Evolutionary conservation across 2,797 vertebrate species (phyloP).

Genomic region (Podarcis siculus): DNA sequence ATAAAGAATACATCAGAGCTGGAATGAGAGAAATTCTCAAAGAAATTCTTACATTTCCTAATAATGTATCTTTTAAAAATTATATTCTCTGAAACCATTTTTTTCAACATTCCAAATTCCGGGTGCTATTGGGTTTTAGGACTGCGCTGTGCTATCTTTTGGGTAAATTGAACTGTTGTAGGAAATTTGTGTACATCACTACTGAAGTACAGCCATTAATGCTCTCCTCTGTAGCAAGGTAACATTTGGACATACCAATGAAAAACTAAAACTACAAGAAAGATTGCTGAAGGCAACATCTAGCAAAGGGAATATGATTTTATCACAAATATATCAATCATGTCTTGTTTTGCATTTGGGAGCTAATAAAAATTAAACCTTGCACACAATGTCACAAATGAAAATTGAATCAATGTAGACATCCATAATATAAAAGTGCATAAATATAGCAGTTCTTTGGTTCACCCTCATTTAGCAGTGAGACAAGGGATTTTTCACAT

Average conservation of each 20-base stretch:
- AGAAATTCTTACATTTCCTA: neutral
- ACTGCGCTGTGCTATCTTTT: neutral
- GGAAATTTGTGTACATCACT: neutral
- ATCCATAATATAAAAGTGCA: neutral
- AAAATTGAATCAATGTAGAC: slow-evolving; percentile 9
- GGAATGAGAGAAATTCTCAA: neutral
- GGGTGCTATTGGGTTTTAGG: too few relatives aligned
- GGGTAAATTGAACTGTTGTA: neutral
- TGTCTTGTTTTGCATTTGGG: neutral
- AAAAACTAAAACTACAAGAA: neutral
- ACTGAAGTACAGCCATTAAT: neutral
- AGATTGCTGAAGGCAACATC: slow-evolving; percentile 13
- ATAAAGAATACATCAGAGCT: neutral
- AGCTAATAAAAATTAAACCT: slow-evolving; percentile 17
- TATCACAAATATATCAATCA: slow-evolving; percentile 1
- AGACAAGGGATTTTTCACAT: neutral
- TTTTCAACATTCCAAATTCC: neutral
- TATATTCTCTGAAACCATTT: neutral
- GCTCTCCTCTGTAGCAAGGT: neutral
- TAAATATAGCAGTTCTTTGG: neutral
- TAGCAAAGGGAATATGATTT: slow-evolving; percentile 6
- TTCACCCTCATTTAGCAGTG: slow-evolving; percentile 18
- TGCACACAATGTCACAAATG: neutral
- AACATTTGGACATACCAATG: neutral
- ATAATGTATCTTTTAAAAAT: neutral